Percentiles rank a stretch among this genome's conserved stretches.
Evolutionary conservation across 2,113 vertebrate species (phyloP).

Genomic region (Choloepus hoffmanni): DNA sequence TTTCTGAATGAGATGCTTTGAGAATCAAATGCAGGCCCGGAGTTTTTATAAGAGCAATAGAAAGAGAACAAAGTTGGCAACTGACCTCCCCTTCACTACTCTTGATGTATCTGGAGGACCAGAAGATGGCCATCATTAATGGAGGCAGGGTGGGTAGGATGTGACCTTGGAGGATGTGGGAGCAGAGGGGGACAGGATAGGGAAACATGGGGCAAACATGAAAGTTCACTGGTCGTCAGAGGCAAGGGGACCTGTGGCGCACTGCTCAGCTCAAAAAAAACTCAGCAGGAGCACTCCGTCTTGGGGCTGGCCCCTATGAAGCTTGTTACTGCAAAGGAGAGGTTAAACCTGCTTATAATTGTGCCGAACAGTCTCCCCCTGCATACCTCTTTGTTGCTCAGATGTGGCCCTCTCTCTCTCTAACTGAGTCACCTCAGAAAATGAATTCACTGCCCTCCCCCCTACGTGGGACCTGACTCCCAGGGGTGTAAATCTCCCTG

Average conservation of each 20-base stretch:
- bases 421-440: too few relatives aligned
- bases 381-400: too few relatives aligned
- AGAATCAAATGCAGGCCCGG: neutral
- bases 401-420: too few relatives aligned
- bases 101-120: neutral
- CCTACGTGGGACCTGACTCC: too few relatives aligned
- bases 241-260: neutral
- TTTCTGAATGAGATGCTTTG: neutral
- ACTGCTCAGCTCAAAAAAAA: neutral
- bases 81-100: neutral
- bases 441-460: too few relatives aligned
- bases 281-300: too few relatives aligned
- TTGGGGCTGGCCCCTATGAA: too few relatives aligned
- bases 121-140: neutral
- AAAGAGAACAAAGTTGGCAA: neutral
- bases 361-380: too few relatives aligned
- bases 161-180: neutral
- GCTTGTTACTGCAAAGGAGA: too few relatives aligned
- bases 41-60: neutral
- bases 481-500: too few relatives aligned
- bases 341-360: too few relatives aligned
- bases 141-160: neutral
- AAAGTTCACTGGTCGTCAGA: neutral
- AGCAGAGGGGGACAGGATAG: fast-evolving
- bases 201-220: too few relatives aligned